A percentile compares a stretch with the other conserved stretches of the same genome.
Evolutionary conservation across 2,797 vertebrate genomes (phyloP).

Genomic region (Eurystomus glaucurus): DNA sequence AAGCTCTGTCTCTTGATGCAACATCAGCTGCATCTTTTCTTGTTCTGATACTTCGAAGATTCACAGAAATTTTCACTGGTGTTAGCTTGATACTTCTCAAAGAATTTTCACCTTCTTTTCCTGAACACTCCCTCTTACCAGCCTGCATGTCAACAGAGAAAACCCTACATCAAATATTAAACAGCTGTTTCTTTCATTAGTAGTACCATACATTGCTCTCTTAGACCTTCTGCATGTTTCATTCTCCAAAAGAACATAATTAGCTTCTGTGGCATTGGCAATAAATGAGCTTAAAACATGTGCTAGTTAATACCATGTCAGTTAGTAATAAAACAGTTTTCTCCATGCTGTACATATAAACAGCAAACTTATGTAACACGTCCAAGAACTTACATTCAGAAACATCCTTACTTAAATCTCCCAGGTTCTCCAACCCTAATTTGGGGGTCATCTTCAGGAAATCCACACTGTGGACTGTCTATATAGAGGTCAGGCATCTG

Average conservation of each 20-base stretch:
- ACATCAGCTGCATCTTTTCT: not conserved
- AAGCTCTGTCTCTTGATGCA: not conserved
- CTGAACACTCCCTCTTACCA: accelerated
- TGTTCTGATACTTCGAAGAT: not conserved
- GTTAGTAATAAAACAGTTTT: not conserved
- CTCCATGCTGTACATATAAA: not conserved
- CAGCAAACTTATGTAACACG: not conserved
- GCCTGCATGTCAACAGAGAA: not conserved
- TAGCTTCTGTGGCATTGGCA: not conserved
- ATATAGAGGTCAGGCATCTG: not conserved
- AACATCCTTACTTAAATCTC: not conserved
- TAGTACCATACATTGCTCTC: not conserved
- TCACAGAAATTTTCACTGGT: not conserved
- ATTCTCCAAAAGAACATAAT: not conserved
- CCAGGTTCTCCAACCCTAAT: not conserved
- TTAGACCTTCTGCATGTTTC: not conserved
- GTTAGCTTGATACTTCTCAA: not conserved
- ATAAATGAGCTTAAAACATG: not conserved
- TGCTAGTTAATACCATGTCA: not conserved
- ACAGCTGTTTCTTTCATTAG: not conserved
- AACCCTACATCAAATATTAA: not conserved
- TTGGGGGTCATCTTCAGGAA: not conserved
- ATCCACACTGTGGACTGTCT: not conserved
- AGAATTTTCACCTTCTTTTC: not conserved
- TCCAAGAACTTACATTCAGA: not conserved